phyloP scores from a whole-genome alignment of 2,797 vertebrate species.

The Dendrocincla fuliginosa region DNA sequence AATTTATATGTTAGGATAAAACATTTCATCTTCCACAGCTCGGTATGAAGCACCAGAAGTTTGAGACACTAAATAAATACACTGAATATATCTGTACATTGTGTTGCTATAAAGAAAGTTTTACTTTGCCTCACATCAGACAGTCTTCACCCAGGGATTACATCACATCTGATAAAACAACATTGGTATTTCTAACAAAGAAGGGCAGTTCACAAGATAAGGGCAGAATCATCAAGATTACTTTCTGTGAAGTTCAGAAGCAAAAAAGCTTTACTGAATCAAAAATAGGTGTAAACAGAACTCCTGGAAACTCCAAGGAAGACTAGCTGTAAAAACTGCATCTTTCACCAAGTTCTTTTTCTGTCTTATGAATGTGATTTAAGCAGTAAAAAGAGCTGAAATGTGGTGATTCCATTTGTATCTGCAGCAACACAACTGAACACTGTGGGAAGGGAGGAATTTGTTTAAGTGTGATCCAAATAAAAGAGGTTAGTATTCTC shows the following conservation, averaged over 20 bases:
- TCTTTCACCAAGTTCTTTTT: not conserved
- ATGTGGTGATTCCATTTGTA: fast-evolving
- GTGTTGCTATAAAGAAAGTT: not conserved
- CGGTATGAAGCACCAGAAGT: not conserved
- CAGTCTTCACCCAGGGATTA: not conserved
- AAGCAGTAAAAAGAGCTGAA: not conserved
- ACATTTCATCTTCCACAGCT: not conserved
- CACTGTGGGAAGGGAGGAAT: not conserved
- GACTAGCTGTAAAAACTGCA: not conserved
- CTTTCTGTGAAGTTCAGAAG: not conserved
- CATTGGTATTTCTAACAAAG: not conserved
- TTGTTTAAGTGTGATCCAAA: not conserved
- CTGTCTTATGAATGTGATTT: not conserved
- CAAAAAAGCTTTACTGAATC: not conserved
- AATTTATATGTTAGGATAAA: not conserved
- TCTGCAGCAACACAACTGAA: not conserved
- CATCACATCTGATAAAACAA: not conserved
- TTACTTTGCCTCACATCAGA: not conserved
- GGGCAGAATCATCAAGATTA: not conserved
- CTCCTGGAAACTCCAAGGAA: not conserved
- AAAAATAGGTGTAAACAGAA: not conserved
- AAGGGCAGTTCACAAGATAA: not conserved
- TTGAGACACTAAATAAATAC: not conserved
- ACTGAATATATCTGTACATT: not conserved
- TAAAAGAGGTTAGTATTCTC: not conserved